Evolutionary conservation across 2,888 invertebrate species (phyloP).

Genomic region (Geophilus truncorum): DNA sequence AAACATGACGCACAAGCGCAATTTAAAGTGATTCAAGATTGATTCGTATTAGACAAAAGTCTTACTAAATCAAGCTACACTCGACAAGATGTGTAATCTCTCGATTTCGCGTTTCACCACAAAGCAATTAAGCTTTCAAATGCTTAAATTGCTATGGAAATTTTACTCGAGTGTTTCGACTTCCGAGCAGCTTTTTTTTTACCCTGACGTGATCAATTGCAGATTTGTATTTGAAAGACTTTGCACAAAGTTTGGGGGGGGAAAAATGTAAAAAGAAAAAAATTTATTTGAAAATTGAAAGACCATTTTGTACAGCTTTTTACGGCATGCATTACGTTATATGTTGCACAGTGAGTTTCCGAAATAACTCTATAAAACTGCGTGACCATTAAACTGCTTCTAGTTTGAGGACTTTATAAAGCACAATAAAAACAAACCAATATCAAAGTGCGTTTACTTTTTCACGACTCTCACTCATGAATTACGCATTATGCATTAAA

Average conservation of each 20-base stretch:
- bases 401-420: constrained; percentile 19
- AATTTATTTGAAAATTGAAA: neutral
- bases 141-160: neutral
- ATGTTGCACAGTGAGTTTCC: neutral
- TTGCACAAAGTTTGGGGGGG: no score
- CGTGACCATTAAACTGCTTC: neutral
- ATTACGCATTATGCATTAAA: constrained; percentile 13
- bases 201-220: no score
- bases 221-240: no score
- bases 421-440: constrained; percentile 8
- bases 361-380: neutral
- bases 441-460: constrained; percentile 13
- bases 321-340: neutral
- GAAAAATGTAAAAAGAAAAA: neutral
- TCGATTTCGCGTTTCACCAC: neutral
- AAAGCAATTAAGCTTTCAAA: neutral
- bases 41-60: neutral
- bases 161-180: no score
- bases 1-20: neutral
- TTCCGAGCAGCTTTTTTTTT: no score
- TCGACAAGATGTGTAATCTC: neutral
- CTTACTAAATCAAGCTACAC: neutral
- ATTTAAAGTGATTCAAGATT: neutral
- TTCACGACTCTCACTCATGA: constrained; percentile 10
- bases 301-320: neutral